These are phyloP conservation scores for Pardalotus punctatus DNA, from an alignment of 2,113 vertebrate species.

Conservation along the genomic window DNA sequence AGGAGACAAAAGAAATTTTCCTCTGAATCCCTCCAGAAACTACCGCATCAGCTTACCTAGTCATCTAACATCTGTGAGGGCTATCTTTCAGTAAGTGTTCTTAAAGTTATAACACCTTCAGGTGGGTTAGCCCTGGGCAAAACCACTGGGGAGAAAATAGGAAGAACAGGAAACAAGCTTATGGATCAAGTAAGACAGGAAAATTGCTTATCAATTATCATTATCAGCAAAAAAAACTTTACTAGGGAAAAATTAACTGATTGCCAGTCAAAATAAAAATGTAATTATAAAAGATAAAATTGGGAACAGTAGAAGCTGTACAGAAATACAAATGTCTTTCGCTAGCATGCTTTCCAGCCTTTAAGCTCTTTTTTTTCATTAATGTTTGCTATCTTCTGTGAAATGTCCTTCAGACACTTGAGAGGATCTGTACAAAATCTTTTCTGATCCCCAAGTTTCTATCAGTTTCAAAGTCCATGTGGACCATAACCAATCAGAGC, in stretches of 20 bases:
- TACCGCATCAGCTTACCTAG: conserved; percentile 42
- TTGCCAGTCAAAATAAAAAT: neutral
- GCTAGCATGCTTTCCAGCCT: neutral
- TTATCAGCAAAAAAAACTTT: neutral
- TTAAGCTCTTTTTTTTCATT: neutral
- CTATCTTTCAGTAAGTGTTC: conserved; percentile 17
- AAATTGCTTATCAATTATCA: neutral
- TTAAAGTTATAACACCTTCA: neutral
- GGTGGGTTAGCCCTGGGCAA: neutral
- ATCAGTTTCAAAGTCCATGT: conserved; percentile 52
- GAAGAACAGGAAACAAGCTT: neutral
- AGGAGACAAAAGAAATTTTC: conserved; percentile 72
- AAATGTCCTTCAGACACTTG: conserved; percentile 17
- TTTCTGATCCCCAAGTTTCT: conserved; percentile 30
- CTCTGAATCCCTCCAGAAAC: conserved; percentile 55
- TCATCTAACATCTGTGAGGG: conserved; percentile 38
- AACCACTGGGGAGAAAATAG: neutral
- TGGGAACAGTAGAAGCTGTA: neutral
- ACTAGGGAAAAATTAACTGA: neutral
- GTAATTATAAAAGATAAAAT: neutral
- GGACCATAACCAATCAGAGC: conserved; percentile 60
- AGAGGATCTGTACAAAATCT: neutral
- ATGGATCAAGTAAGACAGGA: neutral
- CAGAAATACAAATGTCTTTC: neutral
- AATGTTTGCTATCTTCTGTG: neutral